These are phyloP conservation scores for Planiliza haematocheilus DNA, from an alignment of 2,113 vertebrate genomes.

Conservation along the genomic window DNA sequence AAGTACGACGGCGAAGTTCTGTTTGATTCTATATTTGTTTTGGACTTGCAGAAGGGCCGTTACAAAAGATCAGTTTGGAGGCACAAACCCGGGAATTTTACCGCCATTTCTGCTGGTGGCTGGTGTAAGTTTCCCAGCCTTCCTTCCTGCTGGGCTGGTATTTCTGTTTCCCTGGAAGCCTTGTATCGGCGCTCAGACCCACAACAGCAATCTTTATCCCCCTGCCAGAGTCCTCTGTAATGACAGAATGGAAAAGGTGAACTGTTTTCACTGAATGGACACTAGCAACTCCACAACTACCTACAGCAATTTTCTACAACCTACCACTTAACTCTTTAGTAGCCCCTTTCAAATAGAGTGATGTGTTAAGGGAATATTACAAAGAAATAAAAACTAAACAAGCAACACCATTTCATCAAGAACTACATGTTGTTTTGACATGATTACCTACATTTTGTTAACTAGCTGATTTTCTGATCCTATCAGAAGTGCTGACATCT, in stretches of 20 bases:
- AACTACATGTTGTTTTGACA: no score
- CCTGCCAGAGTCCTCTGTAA: conserved; percentile 1
- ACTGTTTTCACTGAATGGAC: background rate
- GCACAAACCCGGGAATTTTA: conserved; percentile 25
- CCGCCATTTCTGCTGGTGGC: conserved; percentile 17
- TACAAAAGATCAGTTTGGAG: conserved; percentile 4
- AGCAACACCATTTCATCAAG: background rate
- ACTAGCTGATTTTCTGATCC: background rate
- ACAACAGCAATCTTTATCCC: conserved; percentile 48
- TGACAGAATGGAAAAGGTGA: conserved; percentile 42
- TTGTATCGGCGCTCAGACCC: conserved; percentile 38
- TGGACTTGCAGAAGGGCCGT: background rate
- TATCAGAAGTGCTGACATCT: conserved; percentile 21
- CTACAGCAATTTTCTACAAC: conserved; percentile 2
- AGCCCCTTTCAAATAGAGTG: background rate
- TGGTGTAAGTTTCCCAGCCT: conserved; percentile 45
- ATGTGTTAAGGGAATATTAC: no score
- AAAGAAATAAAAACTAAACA: background rate
- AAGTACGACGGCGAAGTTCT: no score
- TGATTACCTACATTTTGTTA: background rate
- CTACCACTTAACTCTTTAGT: background rate
- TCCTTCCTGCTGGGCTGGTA: conserved; percentile 48
- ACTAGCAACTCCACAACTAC: background rate
- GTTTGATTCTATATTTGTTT: background rate
- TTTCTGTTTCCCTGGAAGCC: conserved; percentile 51